Percentiles rank a stretch among this genome's conserved stretches.
These are phyloP conservation scores for Sebastes iracundus DNA, from an alignment of 2,797 vertebrate species.

Conservation along the genomic window DNA sequence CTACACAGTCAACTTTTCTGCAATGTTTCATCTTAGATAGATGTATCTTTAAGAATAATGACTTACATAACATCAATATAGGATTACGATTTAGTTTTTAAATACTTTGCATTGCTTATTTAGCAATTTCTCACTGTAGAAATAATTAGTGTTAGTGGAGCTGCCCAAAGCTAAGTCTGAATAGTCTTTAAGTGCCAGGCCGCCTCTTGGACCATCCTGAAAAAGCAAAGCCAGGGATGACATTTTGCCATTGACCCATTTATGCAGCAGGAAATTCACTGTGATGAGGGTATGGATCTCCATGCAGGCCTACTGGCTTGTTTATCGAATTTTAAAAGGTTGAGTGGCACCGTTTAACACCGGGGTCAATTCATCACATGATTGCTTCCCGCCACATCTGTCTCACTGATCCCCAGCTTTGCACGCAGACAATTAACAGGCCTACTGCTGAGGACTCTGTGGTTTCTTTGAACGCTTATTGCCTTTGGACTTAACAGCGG, in stretches of 20 bases:
- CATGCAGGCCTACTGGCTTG: constrained; percentile 53
- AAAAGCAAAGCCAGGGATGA: constrained; percentile 37
- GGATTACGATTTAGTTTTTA: not conserved
- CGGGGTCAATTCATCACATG: constrained; percentile 67
- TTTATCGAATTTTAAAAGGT: constrained; percentile 76
- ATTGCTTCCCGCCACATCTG: constrained; percentile 68
- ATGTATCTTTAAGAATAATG: not conserved
- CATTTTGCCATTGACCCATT: constrained; percentile 52
- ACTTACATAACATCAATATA: not conserved
- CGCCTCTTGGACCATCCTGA: not conserved
- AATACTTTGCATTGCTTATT: not conserved
- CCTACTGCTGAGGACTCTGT: constrained; percentile 37
- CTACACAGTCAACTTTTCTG: not conserved
- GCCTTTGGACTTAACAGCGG: constrained; percentile 29
- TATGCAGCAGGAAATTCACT: constrained; percentile 65
- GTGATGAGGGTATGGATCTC: constrained; percentile 67
- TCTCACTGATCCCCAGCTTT: constrained; percentile 44
- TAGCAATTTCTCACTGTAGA: not conserved
- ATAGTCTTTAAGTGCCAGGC: constrained; percentile 3
- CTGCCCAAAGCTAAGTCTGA: not conserved
- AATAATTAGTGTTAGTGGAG: not conserved
- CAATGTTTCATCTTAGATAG: not conserved
- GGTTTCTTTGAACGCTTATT: constrained; percentile 36
- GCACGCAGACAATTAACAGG: constrained; percentile 53
- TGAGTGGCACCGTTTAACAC: constrained; percentile 79